phyloP scores from a whole-genome alignment of 2,113 vertebrate species.

The Oostethus manadensis region DNA sequence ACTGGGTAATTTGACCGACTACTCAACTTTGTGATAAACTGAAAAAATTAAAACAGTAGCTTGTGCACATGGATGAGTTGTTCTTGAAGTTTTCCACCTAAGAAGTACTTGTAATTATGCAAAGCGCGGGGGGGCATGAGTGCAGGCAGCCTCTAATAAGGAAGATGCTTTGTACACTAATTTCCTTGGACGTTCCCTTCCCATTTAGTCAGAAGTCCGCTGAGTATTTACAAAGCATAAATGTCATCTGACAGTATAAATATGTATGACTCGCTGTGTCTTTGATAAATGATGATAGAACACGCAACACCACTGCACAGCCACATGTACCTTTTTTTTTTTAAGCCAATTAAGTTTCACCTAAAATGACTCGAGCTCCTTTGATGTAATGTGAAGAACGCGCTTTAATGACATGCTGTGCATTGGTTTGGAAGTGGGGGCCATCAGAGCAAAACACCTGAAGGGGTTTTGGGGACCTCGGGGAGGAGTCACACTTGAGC shows the following conservation, averaged over 20 bases:
- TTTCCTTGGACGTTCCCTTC: constrained; percentile 30
- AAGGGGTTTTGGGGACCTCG: constrained; percentile 34
- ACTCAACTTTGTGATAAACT: neutral
- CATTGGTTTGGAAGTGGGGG: constrained; percentile 29
- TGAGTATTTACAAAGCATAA: constrained; percentile 39
- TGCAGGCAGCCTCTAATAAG: neutral
- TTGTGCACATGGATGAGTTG: neutral
- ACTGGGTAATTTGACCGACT: no score
- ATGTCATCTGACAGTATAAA: constrained; percentile 38
- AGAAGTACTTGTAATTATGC: constrained; percentile 1
- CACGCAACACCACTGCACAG: constrained; percentile 32
- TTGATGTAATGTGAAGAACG: constrained; percentile 55
- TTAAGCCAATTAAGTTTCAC: constrained; percentile 40
- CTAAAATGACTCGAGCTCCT: constrained; percentile 34
- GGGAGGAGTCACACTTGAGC: constrained; percentile 21
- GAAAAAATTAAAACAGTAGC: neutral
- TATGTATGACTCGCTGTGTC: constrained; percentile 38
- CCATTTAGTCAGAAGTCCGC: constrained; percentile 32
- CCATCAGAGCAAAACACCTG: constrained; percentile 48
- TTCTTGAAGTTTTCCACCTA: constrained; percentile 3
- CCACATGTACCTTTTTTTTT: constrained; percentile 18
- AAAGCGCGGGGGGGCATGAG: neutral
- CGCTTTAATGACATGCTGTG: constrained; percentile 54
- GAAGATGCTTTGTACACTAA: constrained; percentile 13
- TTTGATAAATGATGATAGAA: constrained; percentile 55